Evolutionary conservation across 1,140 invertebrate genomes (phyloP).

Genomic region (Chrysomallon squamiferum): DNA sequence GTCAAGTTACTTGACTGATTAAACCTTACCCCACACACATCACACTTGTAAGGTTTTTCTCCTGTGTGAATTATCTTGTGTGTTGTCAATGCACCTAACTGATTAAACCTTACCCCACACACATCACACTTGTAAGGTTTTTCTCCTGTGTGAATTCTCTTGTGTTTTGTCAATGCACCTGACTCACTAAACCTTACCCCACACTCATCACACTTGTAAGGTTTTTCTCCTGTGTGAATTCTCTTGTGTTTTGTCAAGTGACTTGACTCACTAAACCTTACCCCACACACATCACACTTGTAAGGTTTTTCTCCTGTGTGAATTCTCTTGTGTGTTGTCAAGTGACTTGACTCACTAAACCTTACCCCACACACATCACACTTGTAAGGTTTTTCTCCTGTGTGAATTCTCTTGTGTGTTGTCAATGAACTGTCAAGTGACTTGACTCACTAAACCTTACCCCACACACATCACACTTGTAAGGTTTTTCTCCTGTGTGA

Average conservation of each 20-base stretch:
- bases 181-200: slow-evolving; percentile 31
- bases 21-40: not conserved
- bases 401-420: slow-evolving; percentile 2
- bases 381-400: slow-evolving; percentile 1
- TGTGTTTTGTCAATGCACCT: not conserved
- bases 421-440: not conserved
- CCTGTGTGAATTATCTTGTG: slow-evolving; percentile 3
- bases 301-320: slow-evolving; percentile 65
- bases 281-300: slow-evolving; percentile 35
- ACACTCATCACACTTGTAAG: slow-evolving; percentile 44
- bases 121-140: slow-evolving; percentile 4
- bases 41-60: slow-evolving; percentile 3
- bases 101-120: not conserved
- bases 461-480: slow-evolving; percentile 87
- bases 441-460: slow-evolving; percentile 65
- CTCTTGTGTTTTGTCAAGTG: slow-evolving; percentile 29
- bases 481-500: slow-evolving; percentile 94
- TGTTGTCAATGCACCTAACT: not conserved
- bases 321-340: slow-evolving; percentile 79
- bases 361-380: not conserved
- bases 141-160: not conserved
- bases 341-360: not conserved
- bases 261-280: slow-evolving; percentile 23
- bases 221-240: slow-evolving; percentile 46
- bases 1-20: not conserved